Conservation (phyloP, 2,113 vertebrate species). For the Tetraodon nigroviridis region DNA sequence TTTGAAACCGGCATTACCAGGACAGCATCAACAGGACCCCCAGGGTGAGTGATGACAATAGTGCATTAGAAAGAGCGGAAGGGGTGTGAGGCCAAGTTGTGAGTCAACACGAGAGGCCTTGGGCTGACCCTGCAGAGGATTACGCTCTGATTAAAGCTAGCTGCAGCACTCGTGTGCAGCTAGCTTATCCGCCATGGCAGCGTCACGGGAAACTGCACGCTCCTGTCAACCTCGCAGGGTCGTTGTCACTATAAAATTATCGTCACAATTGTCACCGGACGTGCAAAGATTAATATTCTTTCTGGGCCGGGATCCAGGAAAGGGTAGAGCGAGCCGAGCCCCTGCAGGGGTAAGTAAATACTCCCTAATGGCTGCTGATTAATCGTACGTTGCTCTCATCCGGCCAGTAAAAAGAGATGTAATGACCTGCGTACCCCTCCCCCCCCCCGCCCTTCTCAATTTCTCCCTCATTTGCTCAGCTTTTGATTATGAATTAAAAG, state of each 20-base stretch:
- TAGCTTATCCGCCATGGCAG: too few relatives aligned
- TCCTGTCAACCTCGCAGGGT: conserved; percentile 25
- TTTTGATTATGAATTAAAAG: conserved; percentile 98
- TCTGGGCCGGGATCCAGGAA: conserved; percentile 56
- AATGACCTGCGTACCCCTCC: conserved; percentile 84
- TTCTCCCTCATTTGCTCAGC: conserved; percentile 77
- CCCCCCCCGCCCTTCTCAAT: conserved; percentile 51
- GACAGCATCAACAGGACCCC: conserved; percentile 19
- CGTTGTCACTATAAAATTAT: conserved; percentile 32
- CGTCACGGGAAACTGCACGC: not conserved
- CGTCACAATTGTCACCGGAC: conserved; percentile 34
- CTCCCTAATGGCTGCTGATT: conserved; percentile 99
- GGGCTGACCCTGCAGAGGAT: conserved; percentile 54
- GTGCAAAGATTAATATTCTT: conserved; percentile 43
- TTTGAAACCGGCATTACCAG: conserved; percentile 3
- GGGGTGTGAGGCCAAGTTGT: conserved; percentile 54
- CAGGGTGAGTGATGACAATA: conserved; percentile 69
- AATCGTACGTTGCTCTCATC: conserved; percentile 99
- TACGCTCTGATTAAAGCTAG: conserved; percentile 70
- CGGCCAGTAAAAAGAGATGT: conserved; percentile 91
- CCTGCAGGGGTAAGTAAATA: conserved; percentile 77
- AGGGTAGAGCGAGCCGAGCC: conserved; percentile 60
- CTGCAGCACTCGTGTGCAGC: conserved; percentile 3
- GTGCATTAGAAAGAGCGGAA: conserved; percentile 63
- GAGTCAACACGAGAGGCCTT: conserved; percentile 70